phyloP scores from a whole-genome alignment of 2,888 invertebrate species.

The Lissocephala sabroskyi region DNA sequence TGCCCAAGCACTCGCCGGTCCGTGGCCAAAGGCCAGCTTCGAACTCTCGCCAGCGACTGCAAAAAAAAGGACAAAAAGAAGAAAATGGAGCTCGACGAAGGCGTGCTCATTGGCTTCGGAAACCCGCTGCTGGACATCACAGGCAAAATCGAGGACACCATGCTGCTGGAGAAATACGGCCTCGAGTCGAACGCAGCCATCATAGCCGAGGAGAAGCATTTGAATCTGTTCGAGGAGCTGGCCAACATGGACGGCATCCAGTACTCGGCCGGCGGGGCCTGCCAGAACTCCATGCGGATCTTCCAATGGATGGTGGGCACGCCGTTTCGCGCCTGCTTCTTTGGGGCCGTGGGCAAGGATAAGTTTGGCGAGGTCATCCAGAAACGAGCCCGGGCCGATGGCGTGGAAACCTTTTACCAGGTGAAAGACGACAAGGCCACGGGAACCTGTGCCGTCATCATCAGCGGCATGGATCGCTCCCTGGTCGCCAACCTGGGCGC shows the following conservation, averaged over 20 bases:
- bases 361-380: conserved; percentile 34
- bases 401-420: conserved; percentile 36
- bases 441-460: conserved; percentile 44
- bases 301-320: conserved; percentile 43
- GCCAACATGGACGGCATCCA: conserved; percentile 30
- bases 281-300: conserved; percentile 42
- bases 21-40: no score
- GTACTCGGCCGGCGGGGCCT: conserved; percentile 47
- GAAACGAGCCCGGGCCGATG: conserved; percentile 38
- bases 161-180: conserved; percentile 38
- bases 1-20: no score
- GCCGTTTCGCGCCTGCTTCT: conserved; percentile 27
- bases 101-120: conserved; percentile 43
- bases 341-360: conserved; percentile 40
- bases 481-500: conserved; percentile 50
- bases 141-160: conserved; percentile 28
- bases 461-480: conserved; percentile 30
- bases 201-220: conserved; percentile 40
- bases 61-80: conserved; percentile 78
- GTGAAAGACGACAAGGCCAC: conserved; percentile 22
- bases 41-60: no score
- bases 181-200: conserved; percentile 36
- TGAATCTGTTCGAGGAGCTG: conserved; percentile 40
- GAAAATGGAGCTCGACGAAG: conserved; percentile 32
- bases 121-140: conserved; percentile 49